Base-by-base conservation (phyloP, 2,797 vertebrate genomes). In the Pitangus sulphuratus region DNA sequence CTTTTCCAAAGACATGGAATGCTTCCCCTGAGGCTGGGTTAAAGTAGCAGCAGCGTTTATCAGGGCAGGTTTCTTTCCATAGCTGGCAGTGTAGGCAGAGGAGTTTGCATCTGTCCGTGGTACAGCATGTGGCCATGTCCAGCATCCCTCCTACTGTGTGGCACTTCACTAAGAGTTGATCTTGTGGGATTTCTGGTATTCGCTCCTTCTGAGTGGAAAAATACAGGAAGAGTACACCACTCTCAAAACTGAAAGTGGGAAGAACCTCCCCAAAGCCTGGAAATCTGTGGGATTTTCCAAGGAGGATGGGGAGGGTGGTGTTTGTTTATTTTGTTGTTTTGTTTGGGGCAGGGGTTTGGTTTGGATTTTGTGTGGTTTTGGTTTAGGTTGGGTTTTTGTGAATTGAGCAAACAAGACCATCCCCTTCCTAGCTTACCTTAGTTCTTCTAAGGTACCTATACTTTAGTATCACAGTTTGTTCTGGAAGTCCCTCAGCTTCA, bases 261-360 rank as follows among this genome's bases (percentile, higher is more conserved):
- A 81, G 25, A 47, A 16, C 22, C 12, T 26, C 22, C 14, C 17
- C 28, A 37, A 35, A 83, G 12, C 44, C 25, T 74, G 65, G 40
- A 92, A 35, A 61, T 50, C 17, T 53, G 18, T 35, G 31, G 20
- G 8, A 21, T 74, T 70, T 33, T 39, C 6, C 3, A 12, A 0
- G 2, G 3, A 3, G 18, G 0, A 1, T 2, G 2, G 1, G 1
- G 21, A 21, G 22, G 44, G 17, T 39, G 45, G 45, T 26, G 47
- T 15, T 15, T 51, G 16, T 51, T 51, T 51, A 3, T 9, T 39
- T 61, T 21, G 19, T 14, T 2, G 4, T 15, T 39, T 17, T 35
- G 10, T 39, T 51, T 26, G 3, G n/a, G 15, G 6, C 7, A 6
- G 14, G 10, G 0, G 26, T 0, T 71, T 84, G 16, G 15, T 48